Evolutionary conservation across 2,888 invertebrate genomes (phyloP), one percentile per base, ranked within the genome.

Genomic region (Drosophila meridionalis): DNA sequence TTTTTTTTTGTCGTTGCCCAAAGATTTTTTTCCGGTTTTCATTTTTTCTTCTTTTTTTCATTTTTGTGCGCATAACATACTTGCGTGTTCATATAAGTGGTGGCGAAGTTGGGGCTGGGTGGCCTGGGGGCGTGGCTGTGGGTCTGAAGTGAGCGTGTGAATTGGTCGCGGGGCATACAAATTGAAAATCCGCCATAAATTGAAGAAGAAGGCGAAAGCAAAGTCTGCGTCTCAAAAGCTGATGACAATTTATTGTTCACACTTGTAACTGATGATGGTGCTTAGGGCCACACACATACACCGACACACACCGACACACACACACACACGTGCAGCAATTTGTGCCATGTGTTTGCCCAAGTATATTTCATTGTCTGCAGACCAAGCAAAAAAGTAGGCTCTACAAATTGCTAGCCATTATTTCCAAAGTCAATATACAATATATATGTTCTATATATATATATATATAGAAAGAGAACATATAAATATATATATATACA

Each of bases 181-280:
- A 87, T 89, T 87, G 87, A 87, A 83, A 90, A 90, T 90, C 88
- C 90, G 78, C 86, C 86, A 87, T 88, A 90, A 90, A 90, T 90
- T 87, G 90, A 82, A 68, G 73, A 70, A 40, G 76, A 62, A 65
- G 52, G 72, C 69, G 60, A 78, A 78, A 85, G 89, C 76, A 85
- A 85, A 90, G 82, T 73, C 83, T 59, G 67, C 64, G 63, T 60
- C 69, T 72, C 58, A 86, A 87, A 87, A 78, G 80, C 84, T 91
- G 90, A 89, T 89, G 89, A 90, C 87, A 89, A 89, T 89, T 90
- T 90, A 90, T 90, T 82, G 88, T 82, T 83, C 91, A 83, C 91
- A 90, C 87, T 90, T 89, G 89, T 90, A 90, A 90, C 82, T 89
- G 91, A 89, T 89, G 91, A 89, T 75, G 88, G 79, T 84, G 91